These are phyloP conservation scores for Melanotaenia maccullochi DNA, from an alignment of 2,797 vertebrate genomes.

Conservation along the genomic window DNA sequence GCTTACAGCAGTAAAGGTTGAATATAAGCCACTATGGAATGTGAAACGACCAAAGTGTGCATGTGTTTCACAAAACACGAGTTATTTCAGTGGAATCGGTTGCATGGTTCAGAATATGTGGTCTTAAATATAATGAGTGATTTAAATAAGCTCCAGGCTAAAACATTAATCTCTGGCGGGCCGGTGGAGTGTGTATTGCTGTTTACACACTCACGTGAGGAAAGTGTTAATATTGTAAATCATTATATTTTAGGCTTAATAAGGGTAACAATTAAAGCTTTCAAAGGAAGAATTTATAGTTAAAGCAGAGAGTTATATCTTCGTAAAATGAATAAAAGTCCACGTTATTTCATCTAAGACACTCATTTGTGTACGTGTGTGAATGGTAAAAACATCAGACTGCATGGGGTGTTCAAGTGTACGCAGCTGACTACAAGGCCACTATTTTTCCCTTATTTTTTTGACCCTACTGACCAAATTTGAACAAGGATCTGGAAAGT, in stretches of 20 bases:
- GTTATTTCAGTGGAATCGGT: slow-evolving; percentile 19
- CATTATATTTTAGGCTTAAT: not conserved
- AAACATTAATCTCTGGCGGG: not conserved
- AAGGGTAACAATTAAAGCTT: not conserved
- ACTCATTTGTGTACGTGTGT: not conserved
- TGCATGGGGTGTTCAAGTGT: slow-evolving; percentile 51
- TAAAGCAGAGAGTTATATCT: not conserved
- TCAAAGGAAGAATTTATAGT: not conserved
- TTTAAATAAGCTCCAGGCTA: not conserved
- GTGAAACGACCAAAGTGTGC: slow-evolving; percentile 34
- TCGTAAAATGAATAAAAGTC: not conserved
- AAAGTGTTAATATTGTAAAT: not conserved
- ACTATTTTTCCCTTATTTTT: slow-evolving; percentile 9
- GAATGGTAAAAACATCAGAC: not conserved
- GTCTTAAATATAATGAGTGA: not conserved
- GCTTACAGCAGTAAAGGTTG: slow-evolving; percentile 5
- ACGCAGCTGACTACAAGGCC: slow-evolving; percentile 59
- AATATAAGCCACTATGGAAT: slow-evolving; percentile 69
- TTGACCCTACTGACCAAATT: not conserved
- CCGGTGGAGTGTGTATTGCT: not conserved
- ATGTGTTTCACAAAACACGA: slow-evolving; percentile 11
- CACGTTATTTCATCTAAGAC: too few species aligned
- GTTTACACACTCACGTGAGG: not conserved
- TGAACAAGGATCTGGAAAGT: slow-evolving; percentile 20
- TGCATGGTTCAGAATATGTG: slow-evolving; percentile 14